Percentiles rank a stretch among this genome's conserved stretches.
These are phyloP conservation scores for Scolopax rusticola DNA, from an alignment of 2,797 vertebrate genomes.

Conservation along the genomic window DNA sequence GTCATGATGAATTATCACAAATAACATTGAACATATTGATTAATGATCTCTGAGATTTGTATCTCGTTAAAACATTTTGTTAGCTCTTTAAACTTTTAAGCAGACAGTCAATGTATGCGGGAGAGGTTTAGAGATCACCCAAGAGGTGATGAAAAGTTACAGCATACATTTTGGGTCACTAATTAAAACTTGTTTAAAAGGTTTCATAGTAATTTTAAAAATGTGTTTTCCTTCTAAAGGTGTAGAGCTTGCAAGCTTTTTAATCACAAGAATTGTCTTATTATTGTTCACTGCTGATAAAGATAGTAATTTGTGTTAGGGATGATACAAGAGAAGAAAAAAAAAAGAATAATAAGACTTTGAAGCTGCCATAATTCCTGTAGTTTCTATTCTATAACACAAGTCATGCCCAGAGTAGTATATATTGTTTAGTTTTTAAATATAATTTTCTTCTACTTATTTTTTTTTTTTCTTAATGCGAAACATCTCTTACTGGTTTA, in stretches of 20 bases:
- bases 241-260: neutral
- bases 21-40: slow-evolving; percentile 93
- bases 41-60: slow-evolving; percentile 91
- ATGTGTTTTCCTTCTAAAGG: neutral
- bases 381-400: neutral
- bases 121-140: slow-evolving; percentile 63
- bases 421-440: neutral
- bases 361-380: neutral
- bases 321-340: neutral
- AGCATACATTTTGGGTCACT: slow-evolving; percentile 44
- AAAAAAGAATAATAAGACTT: neutral
- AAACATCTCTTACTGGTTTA: neutral
- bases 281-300: neutral
- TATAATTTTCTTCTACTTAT: neutral
- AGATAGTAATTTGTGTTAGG: neutral
- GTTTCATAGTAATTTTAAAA: neutral
- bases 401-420: neutral
- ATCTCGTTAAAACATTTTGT: slow-evolving; percentile 89
- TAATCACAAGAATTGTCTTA: neutral
- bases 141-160: slow-evolving; percentile 47
- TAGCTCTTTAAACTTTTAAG: slow-evolving; percentile 87
- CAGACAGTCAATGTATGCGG: slow-evolving; percentile 66
- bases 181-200: slow-evolving; percentile 60
- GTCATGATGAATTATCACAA: slow-evolving; percentile 97
- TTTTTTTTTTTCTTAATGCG: neutral